Percentiles rank a stretch among this genome's conserved stretches.
These are phyloP conservation scores for Myopa tessellatipennis DNA, from an alignment of 2,888 invertebrate genomes.

Conservation along the genomic window DNA sequence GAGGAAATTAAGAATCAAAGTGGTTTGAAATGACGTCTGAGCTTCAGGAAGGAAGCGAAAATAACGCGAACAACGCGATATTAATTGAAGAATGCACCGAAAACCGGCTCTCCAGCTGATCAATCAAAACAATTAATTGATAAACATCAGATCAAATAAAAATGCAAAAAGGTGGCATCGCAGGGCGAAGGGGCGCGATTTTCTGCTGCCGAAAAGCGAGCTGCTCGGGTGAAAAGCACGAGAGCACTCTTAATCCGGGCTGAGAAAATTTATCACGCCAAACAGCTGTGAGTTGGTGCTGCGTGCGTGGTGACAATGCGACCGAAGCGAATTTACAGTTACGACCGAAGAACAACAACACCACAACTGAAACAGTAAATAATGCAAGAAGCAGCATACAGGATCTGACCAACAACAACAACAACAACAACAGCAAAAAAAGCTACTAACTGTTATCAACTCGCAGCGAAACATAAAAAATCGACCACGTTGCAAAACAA, in stretches of 20 bases:
- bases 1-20: not conserved
- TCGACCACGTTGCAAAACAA: not conserved
- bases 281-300: conserved; percentile 14
- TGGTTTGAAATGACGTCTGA: not conserved
- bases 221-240: too few relatives aligned
- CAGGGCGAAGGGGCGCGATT: not conserved
- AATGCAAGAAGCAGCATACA: not conserved
- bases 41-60: not conserved
- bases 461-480: not conserved
- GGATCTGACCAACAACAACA: conserved; percentile 9
- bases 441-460: not conserved
- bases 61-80: not conserved
- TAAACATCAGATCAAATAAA: not conserved
- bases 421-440: not conserved
- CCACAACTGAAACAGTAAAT: not conserved
- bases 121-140: not conserved
- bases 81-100: too few relatives aligned
- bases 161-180: not conserved
- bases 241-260: conserved; percentile 19
- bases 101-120: not conserved
- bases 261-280: conserved; percentile 18
- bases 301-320: not conserved
- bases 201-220: not conserved
- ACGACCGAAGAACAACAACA: not conserved
- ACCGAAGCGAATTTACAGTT: not conserved